These are phyloP conservation scores for Acanthurus tractus DNA, from an alignment of 2,797 vertebrate species.

Conservation along the genomic window DNA sequence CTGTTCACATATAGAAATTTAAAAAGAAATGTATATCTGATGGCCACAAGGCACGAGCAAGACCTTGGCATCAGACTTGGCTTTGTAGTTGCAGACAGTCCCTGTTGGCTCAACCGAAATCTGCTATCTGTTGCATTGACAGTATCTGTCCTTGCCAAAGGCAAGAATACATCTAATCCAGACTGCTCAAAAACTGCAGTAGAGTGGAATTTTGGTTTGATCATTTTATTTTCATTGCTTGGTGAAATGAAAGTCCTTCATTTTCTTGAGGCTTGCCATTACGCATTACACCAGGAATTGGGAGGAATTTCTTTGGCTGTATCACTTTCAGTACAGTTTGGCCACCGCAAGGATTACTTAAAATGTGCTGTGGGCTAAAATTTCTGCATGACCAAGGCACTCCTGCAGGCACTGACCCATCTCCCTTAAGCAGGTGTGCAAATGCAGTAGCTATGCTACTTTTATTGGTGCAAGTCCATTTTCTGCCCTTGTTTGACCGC, in stretches of 20 bases:
- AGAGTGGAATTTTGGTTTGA: conserved; percentile 26
- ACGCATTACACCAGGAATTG: background rate
- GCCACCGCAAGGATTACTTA: background rate
- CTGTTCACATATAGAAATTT: conserved; percentile 25
- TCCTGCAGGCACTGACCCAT: too few species aligned
- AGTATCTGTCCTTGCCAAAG: conserved; percentile 48
- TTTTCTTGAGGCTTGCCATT: conserved; percentile 24
- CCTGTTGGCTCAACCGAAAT: conserved; percentile 26
- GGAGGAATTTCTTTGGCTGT: background rate
- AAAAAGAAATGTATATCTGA: conserved; percentile 27
- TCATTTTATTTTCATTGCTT: conserved; percentile 14
- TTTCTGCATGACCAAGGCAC: background rate
- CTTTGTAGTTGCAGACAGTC: conserved; percentile 39
- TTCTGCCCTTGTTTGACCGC: background rate
- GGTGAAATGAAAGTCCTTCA: conserved; percentile 15
- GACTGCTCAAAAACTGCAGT: conserved; percentile 19
- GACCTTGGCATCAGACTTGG: conserved; percentile 18
- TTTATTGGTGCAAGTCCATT: conserved; percentile 4
- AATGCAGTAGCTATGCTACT: background rate
- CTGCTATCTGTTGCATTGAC: conserved; percentile 32
- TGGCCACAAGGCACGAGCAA: conserved; percentile 23
- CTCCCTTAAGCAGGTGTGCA: conserved; percentile 16
- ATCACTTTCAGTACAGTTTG: background rate
- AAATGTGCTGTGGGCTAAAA: background rate
- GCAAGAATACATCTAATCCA: conserved; percentile 38